phyloP scores from a whole-genome alignment of 2,797 vertebrate species.

The Champsocephalus esox region DNA sequence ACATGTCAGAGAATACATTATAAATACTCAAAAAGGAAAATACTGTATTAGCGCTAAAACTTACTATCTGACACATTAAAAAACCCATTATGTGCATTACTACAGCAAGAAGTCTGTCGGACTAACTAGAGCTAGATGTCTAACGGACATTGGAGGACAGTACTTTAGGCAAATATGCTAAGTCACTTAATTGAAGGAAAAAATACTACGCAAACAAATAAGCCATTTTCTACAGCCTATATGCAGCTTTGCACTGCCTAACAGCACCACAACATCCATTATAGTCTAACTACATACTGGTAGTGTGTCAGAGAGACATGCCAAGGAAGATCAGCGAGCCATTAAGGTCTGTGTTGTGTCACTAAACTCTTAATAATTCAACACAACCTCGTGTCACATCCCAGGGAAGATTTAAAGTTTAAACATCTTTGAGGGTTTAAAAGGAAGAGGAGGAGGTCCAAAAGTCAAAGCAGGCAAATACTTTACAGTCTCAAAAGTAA shows the following conservation, averaged over 20 bases:
- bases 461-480: constrained; percentile 75
- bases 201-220: constrained; percentile 77
- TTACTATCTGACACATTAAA: constrained; percentile 68
- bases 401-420: constrained; percentile 65
- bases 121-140: constrained; percentile 76
- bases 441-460: constrained; percentile 57
- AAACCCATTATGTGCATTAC: constrained; percentile 71
- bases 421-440: constrained; percentile 67
- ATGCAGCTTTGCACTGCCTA: constrained; percentile 79
- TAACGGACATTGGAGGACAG: constrained; percentile 70
- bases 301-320: constrained; percentile 79
- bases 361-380: constrained; percentile 69
- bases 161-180: constrained; percentile 76
- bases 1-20: constrained; percentile 79
- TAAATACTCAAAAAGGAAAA: constrained; percentile 77
- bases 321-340: constrained; percentile 74
- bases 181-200: constrained; percentile 77
- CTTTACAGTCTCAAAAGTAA: constrained; percentile 63
- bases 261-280: constrained; percentile 81
- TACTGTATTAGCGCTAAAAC: constrained; percentile 72
- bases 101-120: constrained; percentile 74
- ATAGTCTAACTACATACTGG: constrained; percentile 78
- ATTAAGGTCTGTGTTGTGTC: constrained; percentile 63
- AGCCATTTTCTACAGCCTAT: constrained; percentile 78
- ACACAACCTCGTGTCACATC: constrained; percentile 69